Percentiles rank a stretch among this genome's conserved stretches.
Conservation (phyloP, 2,797 vertebrate genomes). For the Pempheris klunzingeri region DNA sequence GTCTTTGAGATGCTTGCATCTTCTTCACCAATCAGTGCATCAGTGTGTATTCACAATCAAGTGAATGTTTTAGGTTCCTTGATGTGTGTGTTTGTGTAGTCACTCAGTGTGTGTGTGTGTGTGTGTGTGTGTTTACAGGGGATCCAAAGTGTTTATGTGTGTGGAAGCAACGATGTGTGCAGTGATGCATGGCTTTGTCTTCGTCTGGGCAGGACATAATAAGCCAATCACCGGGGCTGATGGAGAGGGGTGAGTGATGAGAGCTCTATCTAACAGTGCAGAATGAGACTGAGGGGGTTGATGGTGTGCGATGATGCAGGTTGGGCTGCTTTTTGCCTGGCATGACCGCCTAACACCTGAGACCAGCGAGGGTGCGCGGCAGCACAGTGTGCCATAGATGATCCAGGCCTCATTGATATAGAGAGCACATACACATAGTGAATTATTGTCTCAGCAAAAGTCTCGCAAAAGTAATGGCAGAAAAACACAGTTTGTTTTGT, state of each 20-base stretch:
- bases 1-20: slow-evolving; percentile 24
- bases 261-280: slow-evolving; percentile 63
- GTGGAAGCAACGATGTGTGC: slow-evolving; percentile 54
- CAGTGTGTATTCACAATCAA: slow-evolving; percentile 14
- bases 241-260: slow-evolving; percentile 79
- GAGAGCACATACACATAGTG: slow-evolving; percentile 40
- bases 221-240: slow-evolving; percentile 81
- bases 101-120: slow-evolving; percentile 9
- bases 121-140: slow-evolving; percentile 2
- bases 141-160: slow-evolving; percentile 19
- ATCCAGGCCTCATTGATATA: slow-evolving; percentile 56
- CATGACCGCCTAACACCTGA: slow-evolving; percentile 72
- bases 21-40: slow-evolving; percentile 1
- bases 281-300: slow-evolving; percentile 60
- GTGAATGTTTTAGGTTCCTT: slow-evolving; percentile 37
- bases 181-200: slow-evolving; percentile 70
- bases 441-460: slow-evolving; percentile 34
- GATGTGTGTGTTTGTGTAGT: slow-evolving; percentile 36
- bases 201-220: slow-evolving; percentile 77
- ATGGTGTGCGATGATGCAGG: slow-evolving; percentile 72
- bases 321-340: slow-evolving; percentile 55
- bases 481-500: slow-evolving; percentile 35
- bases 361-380: slow-evolving; percentile 60
- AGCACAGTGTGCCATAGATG: slow-evolving; percentile 53
- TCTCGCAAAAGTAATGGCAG: slow-evolving; percentile 30